A percentile compares a stretch with the other conserved stretches of the same genome.
Evolutionary conservation across 2,888 invertebrate genomes (phyloP).

Genomic region (Drosophila mercatorum): DNA sequence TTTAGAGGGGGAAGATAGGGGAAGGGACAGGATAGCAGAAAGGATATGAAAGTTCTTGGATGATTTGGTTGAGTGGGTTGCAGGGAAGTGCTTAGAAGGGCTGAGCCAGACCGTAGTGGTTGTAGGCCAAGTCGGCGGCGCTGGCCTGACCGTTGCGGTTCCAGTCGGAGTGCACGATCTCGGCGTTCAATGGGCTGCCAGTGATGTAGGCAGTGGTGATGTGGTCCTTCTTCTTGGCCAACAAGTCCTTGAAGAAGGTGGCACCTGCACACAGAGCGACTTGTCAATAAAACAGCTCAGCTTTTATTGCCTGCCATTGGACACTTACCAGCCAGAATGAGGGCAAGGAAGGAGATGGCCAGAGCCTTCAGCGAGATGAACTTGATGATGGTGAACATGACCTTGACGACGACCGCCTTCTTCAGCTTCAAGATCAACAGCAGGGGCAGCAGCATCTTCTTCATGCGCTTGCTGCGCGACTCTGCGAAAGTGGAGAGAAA

Average conservation of each 20-base stretch:
- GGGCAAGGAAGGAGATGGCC: slow-evolving; percentile 87
- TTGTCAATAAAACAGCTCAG: background rate
- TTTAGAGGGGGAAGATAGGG: slow-evolving; percentile 28
- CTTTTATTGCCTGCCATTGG: background rate
- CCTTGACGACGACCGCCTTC: slow-evolving; percentile 87
- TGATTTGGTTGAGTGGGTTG: slow-evolving; percentile 1
- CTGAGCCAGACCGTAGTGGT: slow-evolving; percentile 84
- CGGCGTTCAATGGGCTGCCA: slow-evolving; percentile 84
- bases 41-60: slow-evolving; percentile 13
- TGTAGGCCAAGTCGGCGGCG: slow-evolving; percentile 84
- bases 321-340: slow-evolving; percentile 86
- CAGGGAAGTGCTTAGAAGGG: slow-evolving; percentile 72
- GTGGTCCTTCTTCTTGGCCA: slow-evolving; percentile 85
- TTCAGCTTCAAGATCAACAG: slow-evolving; percentile 88
- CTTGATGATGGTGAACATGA: slow-evolving; percentile 87
- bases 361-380: slow-evolving; percentile 88
- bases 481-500: slow-evolving; percentile 80
- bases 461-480: slow-evolving; percentile 87
- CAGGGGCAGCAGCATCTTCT: slow-evolving; percentile 87
- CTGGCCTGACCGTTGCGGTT: slow-evolving; percentile 84
- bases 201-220: slow-evolving; percentile 85
- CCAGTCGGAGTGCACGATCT: slow-evolving; percentile 85
- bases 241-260: slow-evolving; percentile 84
- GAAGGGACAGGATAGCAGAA: slow-evolving; percentile 18
- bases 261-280: slow-evolving; percentile 72